Conservation (phyloP, 2,888 invertebrate genomes). For the Drosophila greeni region DNA sequence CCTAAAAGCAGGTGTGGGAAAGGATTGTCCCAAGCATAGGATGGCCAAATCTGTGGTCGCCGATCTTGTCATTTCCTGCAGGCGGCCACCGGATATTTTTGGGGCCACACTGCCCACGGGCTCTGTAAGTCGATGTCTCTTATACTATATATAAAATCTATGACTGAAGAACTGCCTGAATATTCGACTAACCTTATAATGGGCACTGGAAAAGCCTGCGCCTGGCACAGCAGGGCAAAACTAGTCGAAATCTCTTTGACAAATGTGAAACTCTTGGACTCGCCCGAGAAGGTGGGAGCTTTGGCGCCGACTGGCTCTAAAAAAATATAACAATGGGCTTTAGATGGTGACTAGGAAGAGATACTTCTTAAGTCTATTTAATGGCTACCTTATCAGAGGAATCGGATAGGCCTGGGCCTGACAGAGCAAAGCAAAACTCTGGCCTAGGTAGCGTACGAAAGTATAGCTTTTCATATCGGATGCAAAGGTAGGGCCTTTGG, state of each 20-base stretch:
- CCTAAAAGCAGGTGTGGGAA: conserved; percentile 81
- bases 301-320: conserved; percentile 83
- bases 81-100: conserved; percentile 80
- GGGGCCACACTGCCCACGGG: conserved; percentile 80
- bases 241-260: conserved; percentile 79
- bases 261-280: conserved; percentile 82
- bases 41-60: conserved; percentile 70
- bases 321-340: conserved; percentile 35
- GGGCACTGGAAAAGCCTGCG: conserved; percentile 86
- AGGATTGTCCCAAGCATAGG: conserved; percentile 81
- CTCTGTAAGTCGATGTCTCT: no score
- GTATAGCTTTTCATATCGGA: conserved; percentile 75
- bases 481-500: conserved; percentile 78
- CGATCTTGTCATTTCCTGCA: conserved; percentile 79
- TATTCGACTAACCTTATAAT: conserved; percentile 82
- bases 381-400: conserved; percentile 72
- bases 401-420: conserved; percentile 81
- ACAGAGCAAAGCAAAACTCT: conserved; percentile 79
- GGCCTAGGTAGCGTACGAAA: conserved; percentile 73
- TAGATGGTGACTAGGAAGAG: not conserved
- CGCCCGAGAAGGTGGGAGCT: conserved; percentile 81
- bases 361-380: not conserved
- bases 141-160: no score
- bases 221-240: conserved; percentile 83
- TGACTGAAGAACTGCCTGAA: conserved; percentile 51